Evolutionary conservation across 2,797 vertebrate genomes (phyloP).

Genomic region (Anas bernieri): DNA sequence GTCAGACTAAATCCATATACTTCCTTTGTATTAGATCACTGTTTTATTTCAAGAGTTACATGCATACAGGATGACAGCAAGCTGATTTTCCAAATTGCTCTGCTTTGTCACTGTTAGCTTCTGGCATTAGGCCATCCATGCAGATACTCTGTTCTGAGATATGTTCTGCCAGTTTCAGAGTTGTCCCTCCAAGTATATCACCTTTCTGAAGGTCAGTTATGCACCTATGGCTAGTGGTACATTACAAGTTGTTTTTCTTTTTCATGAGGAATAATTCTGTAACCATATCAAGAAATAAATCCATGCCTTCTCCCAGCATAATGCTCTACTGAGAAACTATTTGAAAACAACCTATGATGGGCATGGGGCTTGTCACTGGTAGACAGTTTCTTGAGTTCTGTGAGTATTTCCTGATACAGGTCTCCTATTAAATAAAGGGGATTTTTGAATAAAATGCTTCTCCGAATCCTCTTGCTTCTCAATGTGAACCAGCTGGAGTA

Average conservation of each 20-base stretch:
- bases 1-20: constrained; percentile 47
- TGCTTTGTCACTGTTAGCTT: constrained; percentile 63
- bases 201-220: neutral
- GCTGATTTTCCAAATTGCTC: constrained; percentile 68
- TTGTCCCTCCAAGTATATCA: constrained; percentile 2
- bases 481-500: neutral
- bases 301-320: neutral
- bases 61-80: constrained; percentile 47
- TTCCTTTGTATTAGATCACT: constrained; percentile 57
- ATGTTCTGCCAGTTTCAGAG: constrained; percentile 37
- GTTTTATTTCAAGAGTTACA: constrained; percentile 57
- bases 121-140: constrained; percentile 51
- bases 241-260: neutral
- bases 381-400: neutral
- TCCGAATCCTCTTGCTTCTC: neutral
- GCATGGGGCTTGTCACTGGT: neutral
- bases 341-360: neutral
- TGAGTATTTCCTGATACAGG: neutral
- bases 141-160: constrained; percentile 29
- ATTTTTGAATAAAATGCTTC: neutral
- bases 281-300: neutral
- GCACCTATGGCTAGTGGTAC: neutral
- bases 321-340: neutral
- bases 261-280: neutral
- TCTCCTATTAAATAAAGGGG: neutral